Conservation (phyloP, 2,888 invertebrate species). For the Nemotelus nigrinus region DNA sequence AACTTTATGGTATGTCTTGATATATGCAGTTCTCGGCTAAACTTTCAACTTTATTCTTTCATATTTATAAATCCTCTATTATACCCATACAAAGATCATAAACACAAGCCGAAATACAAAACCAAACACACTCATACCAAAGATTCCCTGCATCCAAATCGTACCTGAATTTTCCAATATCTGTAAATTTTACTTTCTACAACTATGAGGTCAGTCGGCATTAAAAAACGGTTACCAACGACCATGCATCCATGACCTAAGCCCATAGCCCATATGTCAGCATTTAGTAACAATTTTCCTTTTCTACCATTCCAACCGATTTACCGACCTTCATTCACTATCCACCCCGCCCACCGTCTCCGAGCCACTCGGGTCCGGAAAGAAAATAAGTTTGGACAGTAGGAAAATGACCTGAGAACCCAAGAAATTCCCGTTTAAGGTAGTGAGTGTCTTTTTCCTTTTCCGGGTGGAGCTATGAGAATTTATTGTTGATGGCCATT, state of each 20-base stretch:
- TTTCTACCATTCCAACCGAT: not conserved
- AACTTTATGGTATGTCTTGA: no score
- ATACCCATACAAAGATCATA: no score
- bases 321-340: constrained; percentile 8
- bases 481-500: constrained; percentile 37
- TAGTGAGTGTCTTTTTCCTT: not conserved
- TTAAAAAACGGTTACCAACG: constrained; percentile 21
- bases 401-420: constrained; percentile 7
- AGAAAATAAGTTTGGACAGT: constrained; percentile 33
- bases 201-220: constrained; percentile 18
- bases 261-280: constrained; percentile 33
- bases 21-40: no score
- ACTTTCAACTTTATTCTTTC: no score
- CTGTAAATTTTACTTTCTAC: constrained; percentile 11
- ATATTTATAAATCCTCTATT: no score
- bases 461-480: constrained; percentile 11
- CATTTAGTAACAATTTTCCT: constrained; percentile 37
- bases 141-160: no score
- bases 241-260: not conserved
- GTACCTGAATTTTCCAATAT: constrained; percentile 30
- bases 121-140: no score
- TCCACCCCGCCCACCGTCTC: not conserved
- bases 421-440: constrained; percentile 5
- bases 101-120: no score
- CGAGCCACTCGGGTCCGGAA: not conserved